These are phyloP conservation scores for Anthoscopus minutus DNA, from an alignment of 2,113 vertebrate species.

Conservation along the genomic window DNA sequence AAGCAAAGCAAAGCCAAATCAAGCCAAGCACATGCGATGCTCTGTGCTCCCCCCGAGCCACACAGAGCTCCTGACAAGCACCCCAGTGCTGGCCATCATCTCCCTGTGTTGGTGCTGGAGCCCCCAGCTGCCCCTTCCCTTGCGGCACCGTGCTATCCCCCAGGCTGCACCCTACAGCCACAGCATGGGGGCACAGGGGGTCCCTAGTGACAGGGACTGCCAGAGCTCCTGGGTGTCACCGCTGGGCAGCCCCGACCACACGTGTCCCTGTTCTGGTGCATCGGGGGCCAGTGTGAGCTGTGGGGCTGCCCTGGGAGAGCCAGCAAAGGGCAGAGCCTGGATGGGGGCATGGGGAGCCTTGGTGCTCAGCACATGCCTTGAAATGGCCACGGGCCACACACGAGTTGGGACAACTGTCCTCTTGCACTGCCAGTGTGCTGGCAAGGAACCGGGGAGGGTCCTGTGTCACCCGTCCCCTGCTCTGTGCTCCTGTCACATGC, in stretches of 20 bases:
- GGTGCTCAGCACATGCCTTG: accelerated
- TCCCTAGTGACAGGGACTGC: accelerated
- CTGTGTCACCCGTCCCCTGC: not conserved
- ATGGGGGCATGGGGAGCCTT: accelerated
- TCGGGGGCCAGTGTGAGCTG: accelerated
- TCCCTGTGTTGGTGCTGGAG: accelerated
- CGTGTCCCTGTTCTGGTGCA: accelerated
- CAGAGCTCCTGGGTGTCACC: not conserved
- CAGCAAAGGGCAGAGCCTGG: not conserved
- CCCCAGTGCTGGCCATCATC: accelerated
- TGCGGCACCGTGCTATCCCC: accelerated
- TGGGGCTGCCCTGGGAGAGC: not conserved
- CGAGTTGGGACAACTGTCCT: accelerated
- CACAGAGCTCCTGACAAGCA: not conserved
- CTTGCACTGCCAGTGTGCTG: accelerated
- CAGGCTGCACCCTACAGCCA: not conserved
- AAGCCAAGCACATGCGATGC: not conserved
- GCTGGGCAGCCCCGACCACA: not conserved
- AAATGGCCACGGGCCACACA: accelerated
- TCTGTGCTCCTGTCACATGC: not conserved
- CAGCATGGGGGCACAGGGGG: accelerated
- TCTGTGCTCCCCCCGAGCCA: not conserved
- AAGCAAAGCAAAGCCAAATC: not conserved
- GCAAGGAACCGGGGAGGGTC: not conserved
- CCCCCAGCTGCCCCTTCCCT: accelerated